Evolutionary conservation across 2,113 vertebrate genomes (phyloP).

Genomic region (Aphyosemion australe): DNA sequence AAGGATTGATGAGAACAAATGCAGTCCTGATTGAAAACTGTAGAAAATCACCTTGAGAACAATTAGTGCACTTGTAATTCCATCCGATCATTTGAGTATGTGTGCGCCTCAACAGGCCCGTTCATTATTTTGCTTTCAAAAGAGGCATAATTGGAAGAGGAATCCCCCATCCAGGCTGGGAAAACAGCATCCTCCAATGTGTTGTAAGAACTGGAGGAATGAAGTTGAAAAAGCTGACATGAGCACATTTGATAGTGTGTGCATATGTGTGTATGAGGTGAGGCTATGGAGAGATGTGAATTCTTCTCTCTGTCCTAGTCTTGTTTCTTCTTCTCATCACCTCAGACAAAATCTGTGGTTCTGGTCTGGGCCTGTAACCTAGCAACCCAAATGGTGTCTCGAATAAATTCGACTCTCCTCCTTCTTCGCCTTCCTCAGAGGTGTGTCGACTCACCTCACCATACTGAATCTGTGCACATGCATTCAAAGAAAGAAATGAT

Average conservation of each 20-base stretch:
- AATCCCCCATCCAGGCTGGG: conserved; percentile 25
- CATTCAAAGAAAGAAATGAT: not conserved
- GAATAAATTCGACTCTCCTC: conserved; percentile 54
- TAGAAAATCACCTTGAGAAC: not conserved
- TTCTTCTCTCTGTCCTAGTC: conserved; percentile 25
- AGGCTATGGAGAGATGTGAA: conserved; percentile 12
- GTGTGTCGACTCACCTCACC: conserved; percentile 49
- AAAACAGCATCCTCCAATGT: conserved; percentile 11
- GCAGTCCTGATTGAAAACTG: not conserved
- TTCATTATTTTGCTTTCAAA: conserved; percentile 10
- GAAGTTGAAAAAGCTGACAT: conserved; percentile 36
- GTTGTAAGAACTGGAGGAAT: conserved; percentile 22
- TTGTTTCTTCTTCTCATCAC: conserved; percentile 20
- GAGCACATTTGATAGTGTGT: conserved; percentile 8
- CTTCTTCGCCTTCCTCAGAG: conserved; percentile 48
- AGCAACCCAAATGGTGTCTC: conserved; percentile 72
- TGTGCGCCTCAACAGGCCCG: not conserved
- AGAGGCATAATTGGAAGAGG: conserved; percentile 25
- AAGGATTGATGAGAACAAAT: conserved; percentile 6
- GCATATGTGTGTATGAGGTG: no score
- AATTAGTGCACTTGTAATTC: not conserved
- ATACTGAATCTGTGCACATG: conserved; percentile 22
- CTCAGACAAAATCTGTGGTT: conserved; percentile 57
- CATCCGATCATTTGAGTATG: not conserved
- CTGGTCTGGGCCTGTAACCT: conserved; percentile 63